Conservation (phyloP, 2,113 vertebrate genomes). For the Cettia cetti region DNA sequence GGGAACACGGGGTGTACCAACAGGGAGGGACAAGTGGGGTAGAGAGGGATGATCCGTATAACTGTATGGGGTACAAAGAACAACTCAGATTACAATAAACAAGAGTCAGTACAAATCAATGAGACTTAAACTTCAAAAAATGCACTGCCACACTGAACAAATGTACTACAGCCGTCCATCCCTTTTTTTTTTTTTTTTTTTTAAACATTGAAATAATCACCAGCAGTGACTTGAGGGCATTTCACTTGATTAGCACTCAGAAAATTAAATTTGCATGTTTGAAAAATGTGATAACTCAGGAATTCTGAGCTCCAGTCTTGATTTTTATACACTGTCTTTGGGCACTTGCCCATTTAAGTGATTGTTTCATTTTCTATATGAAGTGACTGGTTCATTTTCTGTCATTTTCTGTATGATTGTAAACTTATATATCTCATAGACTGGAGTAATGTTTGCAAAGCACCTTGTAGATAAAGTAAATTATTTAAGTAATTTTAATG, state of each 20-base stretch:
- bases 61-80: too few species aligned
- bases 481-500: background rate
- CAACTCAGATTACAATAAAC: too few species aligned
- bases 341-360: background rate
- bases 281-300: background rate
- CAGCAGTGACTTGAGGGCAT: background rate
- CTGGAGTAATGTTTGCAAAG: background rate
- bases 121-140: too few species aligned
- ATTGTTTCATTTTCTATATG: background rate
- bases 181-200: background rate
- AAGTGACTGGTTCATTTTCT: background rate
- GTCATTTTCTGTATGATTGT: background rate
- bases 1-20: too few species aligned
- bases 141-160: too few species aligned
- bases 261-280: background rate
- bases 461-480: background rate
- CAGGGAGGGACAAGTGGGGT: too few species aligned
- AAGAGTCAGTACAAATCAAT: too few species aligned
- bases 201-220: background rate
- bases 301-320: background rate
- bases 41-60: too few species aligned
- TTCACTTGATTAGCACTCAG: background rate
- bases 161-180: background rate
- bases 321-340: background rate
- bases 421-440: background rate